These are phyloP conservation scores for Anodontia alba DNA, from an alignment of 2,888 invertebrate genomes.

Conservation along the genomic window DNA sequence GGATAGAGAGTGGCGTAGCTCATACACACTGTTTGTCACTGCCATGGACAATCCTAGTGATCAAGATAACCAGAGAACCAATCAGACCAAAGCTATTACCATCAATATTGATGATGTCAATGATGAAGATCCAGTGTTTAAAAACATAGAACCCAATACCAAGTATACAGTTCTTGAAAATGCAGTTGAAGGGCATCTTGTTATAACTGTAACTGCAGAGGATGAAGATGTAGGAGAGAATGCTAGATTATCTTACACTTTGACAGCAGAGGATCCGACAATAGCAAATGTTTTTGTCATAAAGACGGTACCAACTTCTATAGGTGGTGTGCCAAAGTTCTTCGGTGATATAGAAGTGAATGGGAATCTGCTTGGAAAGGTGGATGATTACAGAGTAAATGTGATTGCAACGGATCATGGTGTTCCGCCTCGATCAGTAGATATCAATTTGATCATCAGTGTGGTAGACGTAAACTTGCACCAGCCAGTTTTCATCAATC, in stretches of 20 bases:
- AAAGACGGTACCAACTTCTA: slow-evolving; percentile 88
- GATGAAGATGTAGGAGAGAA: slow-evolving; percentile 74
- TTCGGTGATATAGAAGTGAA: slow-evolving; percentile 88
- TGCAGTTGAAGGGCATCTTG: slow-evolving; percentile 52
- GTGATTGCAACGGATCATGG: slow-evolving; percentile 93
- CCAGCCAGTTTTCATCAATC: slow-evolving; percentile 86
- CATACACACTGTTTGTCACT: slow-evolving; percentile 89
- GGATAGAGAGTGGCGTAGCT: slow-evolving; percentile 90
- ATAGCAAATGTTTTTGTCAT: slow-evolving; percentile 97
- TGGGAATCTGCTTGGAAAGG: slow-evolving; percentile 89
- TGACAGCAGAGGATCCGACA: slow-evolving; percentile 50
- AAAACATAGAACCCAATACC: slow-evolving; percentile 48
- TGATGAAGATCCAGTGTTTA: slow-evolving; percentile 93
- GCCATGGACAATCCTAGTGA: slow-evolving; percentile 90
- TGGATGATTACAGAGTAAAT: slow-evolving; percentile 92
- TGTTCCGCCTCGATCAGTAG: slow-evolving; percentile 82
- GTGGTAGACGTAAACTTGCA: slow-evolving; percentile 94
- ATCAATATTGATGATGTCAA: slow-evolving; percentile 94
- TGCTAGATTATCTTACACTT: slow-evolving; percentile 66
- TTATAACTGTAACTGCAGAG: slow-evolving; percentile 69
- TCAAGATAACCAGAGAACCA: slow-evolving; percentile 77
- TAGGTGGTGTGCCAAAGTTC: slow-evolving; percentile 55
- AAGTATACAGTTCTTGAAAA: slow-evolving; percentile 69
- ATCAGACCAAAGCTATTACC: slow-evolving; percentile 85
- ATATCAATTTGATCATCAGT: slow-evolving; percentile 47